These are phyloP conservation scores for Poeciliopsis prolifica DNA, from an alignment of 2,113 vertebrate species.

Conservation along the genomic window DNA sequence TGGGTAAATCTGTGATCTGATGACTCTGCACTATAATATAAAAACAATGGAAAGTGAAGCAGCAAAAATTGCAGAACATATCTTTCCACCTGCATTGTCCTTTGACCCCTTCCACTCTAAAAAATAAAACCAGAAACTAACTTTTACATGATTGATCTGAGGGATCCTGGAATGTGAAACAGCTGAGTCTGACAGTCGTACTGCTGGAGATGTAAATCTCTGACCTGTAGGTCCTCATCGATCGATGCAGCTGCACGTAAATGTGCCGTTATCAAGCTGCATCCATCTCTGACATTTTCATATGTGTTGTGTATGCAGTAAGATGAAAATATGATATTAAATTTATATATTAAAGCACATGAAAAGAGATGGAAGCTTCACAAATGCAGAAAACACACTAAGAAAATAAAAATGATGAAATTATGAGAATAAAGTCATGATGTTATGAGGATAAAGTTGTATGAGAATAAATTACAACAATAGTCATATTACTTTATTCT, in stretches of 20 bases:
- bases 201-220: conserved; percentile 38
- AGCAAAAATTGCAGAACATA: neutral
- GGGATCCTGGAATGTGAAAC: neutral
- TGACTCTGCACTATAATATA: too few relatives aligned
- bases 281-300: conserved; percentile 22
- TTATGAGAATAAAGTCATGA: too few relatives aligned
- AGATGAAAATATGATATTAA: neutral
- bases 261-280: conserved; percentile 12
- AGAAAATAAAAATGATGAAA: too few relatives aligned
- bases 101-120: neutral
- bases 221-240: conserved; percentile 22
- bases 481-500: too few relatives aligned
- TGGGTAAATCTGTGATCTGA: too few relatives aligned
- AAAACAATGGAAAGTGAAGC: too few relatives aligned
- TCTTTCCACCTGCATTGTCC: neutral
- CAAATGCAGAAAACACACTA: too few relatives aligned
- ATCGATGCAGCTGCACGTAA: conserved; percentile 27
- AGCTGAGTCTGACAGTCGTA: conserved; percentile 7
- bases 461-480: too few relatives aligned
- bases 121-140: neutral
- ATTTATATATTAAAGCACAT: too few relatives aligned
- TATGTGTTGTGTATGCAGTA: conserved; percentile 6
- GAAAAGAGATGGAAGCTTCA: too few relatives aligned
- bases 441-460: too few relatives aligned
- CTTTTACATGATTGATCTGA: neutral